Conservation (phyloP, 2,113 vertebrate genomes). For the Phocoena sinus region DNA sequence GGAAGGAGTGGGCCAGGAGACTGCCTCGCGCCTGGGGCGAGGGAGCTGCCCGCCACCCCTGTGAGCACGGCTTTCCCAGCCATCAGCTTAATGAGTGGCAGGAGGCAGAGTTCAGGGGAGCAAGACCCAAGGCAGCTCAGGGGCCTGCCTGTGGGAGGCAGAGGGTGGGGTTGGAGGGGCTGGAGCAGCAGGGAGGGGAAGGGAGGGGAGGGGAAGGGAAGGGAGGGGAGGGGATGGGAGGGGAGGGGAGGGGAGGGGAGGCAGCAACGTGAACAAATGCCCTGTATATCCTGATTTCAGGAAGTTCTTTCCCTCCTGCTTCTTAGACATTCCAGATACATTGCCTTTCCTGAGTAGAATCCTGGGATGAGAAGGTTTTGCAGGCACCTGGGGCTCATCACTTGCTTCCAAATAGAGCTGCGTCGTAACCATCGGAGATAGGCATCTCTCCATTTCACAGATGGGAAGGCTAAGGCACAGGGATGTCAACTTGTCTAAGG, state of each 20-base stretch:
- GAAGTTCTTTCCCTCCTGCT: neutral
- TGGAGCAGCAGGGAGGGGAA: neutral
- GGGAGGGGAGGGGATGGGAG: no score
- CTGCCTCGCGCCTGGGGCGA: accelerated
- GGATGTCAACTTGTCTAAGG: accelerated
- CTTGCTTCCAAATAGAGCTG: neutral
- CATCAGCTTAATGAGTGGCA: no score
- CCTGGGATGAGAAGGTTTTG: neutral
- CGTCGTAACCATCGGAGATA: accelerated
- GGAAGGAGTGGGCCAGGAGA: conserved; percentile 17
- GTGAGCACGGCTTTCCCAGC: neutral
- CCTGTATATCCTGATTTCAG: accelerated
- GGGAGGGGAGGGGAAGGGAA: no score
- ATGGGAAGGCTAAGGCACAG: accelerated
- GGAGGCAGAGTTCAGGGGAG: neutral
- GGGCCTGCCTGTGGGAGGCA: neutral
- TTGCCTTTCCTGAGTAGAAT: neutral
- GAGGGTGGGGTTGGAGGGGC: accelerated
- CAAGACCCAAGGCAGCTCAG: neutral
- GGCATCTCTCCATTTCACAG: neutral
- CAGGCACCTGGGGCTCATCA: neutral
- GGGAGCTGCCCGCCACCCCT: neutral
- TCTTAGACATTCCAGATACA: no score
- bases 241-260: no score
- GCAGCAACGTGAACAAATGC: accelerated